Evolutionary conservation across 1,140 invertebrate genomes (phyloP), one percentile per base, ranked within the genome.

Genomic region (Apis florea): DNA sequence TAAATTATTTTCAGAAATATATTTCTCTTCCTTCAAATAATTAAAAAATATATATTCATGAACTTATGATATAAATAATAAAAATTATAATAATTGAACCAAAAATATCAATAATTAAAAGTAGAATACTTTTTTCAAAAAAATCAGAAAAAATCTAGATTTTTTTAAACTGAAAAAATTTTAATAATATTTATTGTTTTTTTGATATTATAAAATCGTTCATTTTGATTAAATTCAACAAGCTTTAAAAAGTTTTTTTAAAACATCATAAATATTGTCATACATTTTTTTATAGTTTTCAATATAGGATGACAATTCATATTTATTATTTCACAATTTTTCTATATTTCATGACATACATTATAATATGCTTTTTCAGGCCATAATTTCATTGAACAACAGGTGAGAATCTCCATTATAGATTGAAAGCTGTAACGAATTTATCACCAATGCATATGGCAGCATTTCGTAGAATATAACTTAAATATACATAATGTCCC

Each of bases 391-490:
- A n/a, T 2, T 11, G 31, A 40, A 64, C 40, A 53, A 70, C 68
- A 54, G 68, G 21, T 67, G 64, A 47, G 40, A 47, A 67, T 47
- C 19, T 67, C 24, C 51, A 53, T 70, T 70, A 51, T 54, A 53
- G 54, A 24, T 70, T 53, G 67, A 69, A 69, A 53, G 68, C 51
- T 70, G 51, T 54, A 54, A 54, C 51, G 10, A 53, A 70, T 70
- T 54, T 70, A 54, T 53, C 6, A 10, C 24, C 47, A 26, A 69
- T 51, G 67, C 47, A 69, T 12, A 24, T 53, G 68, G 49, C 68
- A 69, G 9, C n/a, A 26, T 26, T 19, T 53, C 24, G 17, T 53
- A 24, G 6, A 69, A 47, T 31, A 26, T 26, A 17, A 26, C 1
- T 49, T 47, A 67, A 49, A 12, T 40, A 17, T 63, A 11, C 4